Conservation (phyloP, 2,888 invertebrate species). For the Phrixothrix hirtus region DNA sequence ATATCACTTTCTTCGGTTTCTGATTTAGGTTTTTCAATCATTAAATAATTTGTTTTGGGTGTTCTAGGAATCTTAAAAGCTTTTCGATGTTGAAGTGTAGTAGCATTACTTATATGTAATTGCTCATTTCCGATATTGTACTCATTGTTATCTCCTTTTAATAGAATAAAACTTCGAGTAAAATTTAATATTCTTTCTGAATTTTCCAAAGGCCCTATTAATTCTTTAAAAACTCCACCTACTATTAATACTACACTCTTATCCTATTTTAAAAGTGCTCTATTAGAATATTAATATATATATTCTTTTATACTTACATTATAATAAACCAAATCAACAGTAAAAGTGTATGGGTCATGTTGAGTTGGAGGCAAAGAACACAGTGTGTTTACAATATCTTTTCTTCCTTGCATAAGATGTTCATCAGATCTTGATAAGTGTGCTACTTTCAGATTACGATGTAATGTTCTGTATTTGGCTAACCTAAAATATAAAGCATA, state of each 20-base stretch:
- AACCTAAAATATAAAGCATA: constrained; percentile 43
- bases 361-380: constrained; percentile 61
- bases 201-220: constrained; percentile 56
- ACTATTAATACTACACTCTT: constrained; percentile 61
- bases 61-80: background rate
- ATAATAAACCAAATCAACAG: constrained; percentile 65
- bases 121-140: constrained; percentile 71
- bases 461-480: constrained; percentile 51
- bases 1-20: no score
- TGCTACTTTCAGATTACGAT: constrained; percentile 57
- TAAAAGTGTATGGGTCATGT: constrained; percentile 69
- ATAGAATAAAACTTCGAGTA: constrained; percentile 62
- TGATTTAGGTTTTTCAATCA: no score
- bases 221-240: constrained; percentile 68
- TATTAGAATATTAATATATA: background rate
- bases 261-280: constrained; percentile 43
- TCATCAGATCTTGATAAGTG: constrained; percentile 47
- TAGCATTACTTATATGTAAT: constrained; percentile 61
- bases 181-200: constrained; percentile 61
- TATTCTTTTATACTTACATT: constrained; percentile 57
- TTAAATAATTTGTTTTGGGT: background rate
- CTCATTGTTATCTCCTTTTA: constrained; percentile 55
- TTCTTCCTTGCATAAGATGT: constrained; percentile 40
- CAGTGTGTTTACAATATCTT: constrained; percentile 57
- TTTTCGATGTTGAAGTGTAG: constrained; percentile 37